These are phyloP conservation scores for Erebia ligea DNA, from an alignment of 2,888 invertebrate species.

Conservation along the genomic window DNA sequence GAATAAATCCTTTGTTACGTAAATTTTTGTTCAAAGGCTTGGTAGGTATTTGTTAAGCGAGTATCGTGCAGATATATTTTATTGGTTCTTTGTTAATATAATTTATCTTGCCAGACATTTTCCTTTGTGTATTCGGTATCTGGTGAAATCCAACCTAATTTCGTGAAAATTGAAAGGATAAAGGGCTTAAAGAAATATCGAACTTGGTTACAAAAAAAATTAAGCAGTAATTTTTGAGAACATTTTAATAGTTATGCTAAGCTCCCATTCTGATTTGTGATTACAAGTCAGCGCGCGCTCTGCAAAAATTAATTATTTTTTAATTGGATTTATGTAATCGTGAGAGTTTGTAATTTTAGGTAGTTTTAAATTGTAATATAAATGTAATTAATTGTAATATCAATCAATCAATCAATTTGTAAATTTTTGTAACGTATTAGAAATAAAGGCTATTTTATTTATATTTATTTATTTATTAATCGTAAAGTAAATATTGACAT, in stretches of 20 bases:
- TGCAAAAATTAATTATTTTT: background rate
- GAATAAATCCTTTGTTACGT: constrained; percentile 6
- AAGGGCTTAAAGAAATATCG: background rate
- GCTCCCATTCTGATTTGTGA: no score
- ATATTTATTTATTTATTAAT: background rate
- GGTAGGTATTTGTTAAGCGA: constrained; percentile 1
- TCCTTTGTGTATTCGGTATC: constrained; percentile 3
- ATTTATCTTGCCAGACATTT: constrained; percentile 18
- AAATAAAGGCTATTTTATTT: no score
- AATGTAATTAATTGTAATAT: no score
- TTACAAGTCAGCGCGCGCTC: background rate
- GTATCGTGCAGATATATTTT: constrained; percentile 8
- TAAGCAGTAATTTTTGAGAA: background rate
- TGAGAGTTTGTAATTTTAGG: no score
- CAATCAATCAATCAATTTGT: no score
- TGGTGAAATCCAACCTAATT: constrained; percentile 1
- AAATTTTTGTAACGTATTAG: no score
- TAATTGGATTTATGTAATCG: background rate
- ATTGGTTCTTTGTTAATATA: constrained; percentile 20
- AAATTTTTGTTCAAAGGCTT: constrained; percentile 15
- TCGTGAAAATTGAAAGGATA: background rate
- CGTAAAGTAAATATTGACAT: no score
- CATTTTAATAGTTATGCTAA: background rate
- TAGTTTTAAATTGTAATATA: no score
- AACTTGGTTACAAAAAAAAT: background rate